Percentiles rank a stretch among this genome's conserved stretches.
Conservation (phyloP, 2,797 vertebrate species). For the Myotis myotis region DNA sequence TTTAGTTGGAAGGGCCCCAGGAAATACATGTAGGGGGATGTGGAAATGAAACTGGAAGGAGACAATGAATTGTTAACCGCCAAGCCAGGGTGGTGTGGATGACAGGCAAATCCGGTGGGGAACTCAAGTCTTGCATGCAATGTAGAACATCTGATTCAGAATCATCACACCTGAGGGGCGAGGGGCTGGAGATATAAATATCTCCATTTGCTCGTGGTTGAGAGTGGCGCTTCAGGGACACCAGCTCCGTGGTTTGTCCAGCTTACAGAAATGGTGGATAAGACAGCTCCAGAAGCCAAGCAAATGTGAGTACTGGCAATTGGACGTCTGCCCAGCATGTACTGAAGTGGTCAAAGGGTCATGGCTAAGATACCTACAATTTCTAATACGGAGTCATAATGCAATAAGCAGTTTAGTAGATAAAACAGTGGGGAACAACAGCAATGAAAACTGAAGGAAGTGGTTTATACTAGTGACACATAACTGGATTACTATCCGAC, state of each 20-base stretch:
- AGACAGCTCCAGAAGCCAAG: background rate
- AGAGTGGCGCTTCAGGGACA: accelerated
- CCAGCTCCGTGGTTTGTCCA: accelerated
- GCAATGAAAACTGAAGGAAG: background rate
- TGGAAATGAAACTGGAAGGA: background rate
- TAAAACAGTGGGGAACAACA: background rate
- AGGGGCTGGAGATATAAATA: background rate
- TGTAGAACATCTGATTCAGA: background rate
- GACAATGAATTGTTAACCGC: background rate
- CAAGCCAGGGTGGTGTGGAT: background rate
- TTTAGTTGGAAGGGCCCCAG: background rate
- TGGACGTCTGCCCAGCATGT: background rate
- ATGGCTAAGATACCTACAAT: background rate
- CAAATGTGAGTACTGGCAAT: background rate
- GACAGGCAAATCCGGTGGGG: background rate
- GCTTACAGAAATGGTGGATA: background rate
- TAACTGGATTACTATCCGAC: background rate
- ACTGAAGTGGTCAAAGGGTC: background rate
- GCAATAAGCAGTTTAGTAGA: background rate
- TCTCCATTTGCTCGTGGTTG: accelerated
- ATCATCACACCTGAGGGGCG: accelerated
- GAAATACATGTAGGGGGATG: background rate
- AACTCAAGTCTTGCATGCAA: background rate
- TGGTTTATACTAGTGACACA: background rate
- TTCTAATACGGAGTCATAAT: background rate